A percentile compares a stretch with the other conserved stretches of the same genome.
Evolutionary conservation across 2,113 vertebrate genomes (phyloP).

Genomic region (Rhinopithecus roxellana): DNA sequence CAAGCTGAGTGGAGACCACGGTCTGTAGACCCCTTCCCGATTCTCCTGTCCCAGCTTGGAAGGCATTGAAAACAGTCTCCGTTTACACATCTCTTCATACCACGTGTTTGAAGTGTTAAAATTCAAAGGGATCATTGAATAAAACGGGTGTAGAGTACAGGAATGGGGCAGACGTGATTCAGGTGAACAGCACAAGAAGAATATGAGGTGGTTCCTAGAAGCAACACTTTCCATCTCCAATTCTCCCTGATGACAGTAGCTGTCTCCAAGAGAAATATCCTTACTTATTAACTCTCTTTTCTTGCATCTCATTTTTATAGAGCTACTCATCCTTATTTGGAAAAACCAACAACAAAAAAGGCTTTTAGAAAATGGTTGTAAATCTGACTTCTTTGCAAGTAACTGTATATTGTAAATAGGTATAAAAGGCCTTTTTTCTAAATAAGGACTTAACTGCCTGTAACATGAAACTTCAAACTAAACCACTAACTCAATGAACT

Average conservation of each 20-base stretch:
- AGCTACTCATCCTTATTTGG: slow-evolving; percentile 81
- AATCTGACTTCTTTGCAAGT: slow-evolving; percentile 86
- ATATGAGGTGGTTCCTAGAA: slow-evolving; percentile 35
- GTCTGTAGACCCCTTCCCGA: not conserved
- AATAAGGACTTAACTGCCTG: slow-evolving; percentile 89
- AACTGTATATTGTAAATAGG: slow-evolving; percentile 97
- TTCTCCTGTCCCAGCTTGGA: not conserved
- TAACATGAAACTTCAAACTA: slow-evolving; percentile 92
- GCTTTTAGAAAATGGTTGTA: slow-evolving; percentile 89
- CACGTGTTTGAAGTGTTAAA: slow-evolving; percentile 78
- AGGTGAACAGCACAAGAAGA: slow-evolving; percentile 58
- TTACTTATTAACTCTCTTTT: slow-evolving; percentile 68
- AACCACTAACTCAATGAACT: slow-evolving; percentile 84
- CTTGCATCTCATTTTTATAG: slow-evolving; percentile 83
- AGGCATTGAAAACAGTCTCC: slow-evolving; percentile 64
- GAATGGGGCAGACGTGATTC: not conserved
- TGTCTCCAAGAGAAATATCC: slow-evolving; percentile 63
- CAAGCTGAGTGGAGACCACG: not conserved
- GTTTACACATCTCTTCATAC: slow-evolving; percentile 79
- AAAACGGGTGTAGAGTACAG: slow-evolving; percentile 47
- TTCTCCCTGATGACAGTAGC: slow-evolving; percentile 40
- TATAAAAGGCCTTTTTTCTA: slow-evolving; percentile 95
- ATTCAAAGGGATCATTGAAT: slow-evolving; percentile 83
- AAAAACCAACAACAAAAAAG: slow-evolving; percentile 76
- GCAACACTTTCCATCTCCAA: not conserved